Percentiles rank a stretch among this genome's conserved stretches.
Conservation (phyloP, 1,140 invertebrate species). For the Drosophila mayri region DNA sequence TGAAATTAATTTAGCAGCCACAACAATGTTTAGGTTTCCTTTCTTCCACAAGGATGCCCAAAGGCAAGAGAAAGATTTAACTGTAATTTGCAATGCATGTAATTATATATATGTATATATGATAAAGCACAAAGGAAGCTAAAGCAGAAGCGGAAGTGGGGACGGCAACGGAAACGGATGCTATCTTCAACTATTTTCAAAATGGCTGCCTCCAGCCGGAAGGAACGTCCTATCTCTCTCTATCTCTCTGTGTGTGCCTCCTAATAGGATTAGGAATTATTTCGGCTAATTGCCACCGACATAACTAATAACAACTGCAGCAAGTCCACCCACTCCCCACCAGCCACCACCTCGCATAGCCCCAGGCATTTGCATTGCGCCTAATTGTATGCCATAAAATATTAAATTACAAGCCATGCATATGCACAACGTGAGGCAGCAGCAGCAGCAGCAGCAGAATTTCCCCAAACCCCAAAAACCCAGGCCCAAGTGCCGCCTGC, state of each 20-base stretch:
- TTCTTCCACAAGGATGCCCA: neutral
- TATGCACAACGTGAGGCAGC: constrained; percentile 39
- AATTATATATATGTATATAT: constrained; percentile 61
- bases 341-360: constrained; percentile 31
- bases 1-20: constrained; percentile 47
- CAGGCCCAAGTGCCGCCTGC: constrained; percentile 8
- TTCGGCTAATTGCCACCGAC: constrained; percentile 77
- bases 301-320: constrained; percentile 76
- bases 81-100: constrained; percentile 60
- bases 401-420: constrained; percentile 76
- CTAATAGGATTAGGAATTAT: constrained; percentile 78
- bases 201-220: constrained; percentile 14
- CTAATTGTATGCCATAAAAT: constrained; percentile 80
- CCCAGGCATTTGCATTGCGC: constrained; percentile 48
- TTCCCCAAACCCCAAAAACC: too few species aligned
- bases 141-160: neutral
- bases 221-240: constrained; percentile 4
- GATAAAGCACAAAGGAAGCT: constrained; percentile 25
- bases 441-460: neutral
- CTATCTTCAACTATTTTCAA: constrained; percentile 2
- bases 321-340: neutral
- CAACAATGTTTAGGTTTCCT: constrained; percentile 31
- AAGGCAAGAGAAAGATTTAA: constrained; percentile 21
- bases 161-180: constrained; percentile 11
- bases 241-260: constrained; percentile 17